Evolutionary conservation across 2,113 vertebrate species (phyloP).

Genomic region (Drymodes brunneopygia): DNA sequence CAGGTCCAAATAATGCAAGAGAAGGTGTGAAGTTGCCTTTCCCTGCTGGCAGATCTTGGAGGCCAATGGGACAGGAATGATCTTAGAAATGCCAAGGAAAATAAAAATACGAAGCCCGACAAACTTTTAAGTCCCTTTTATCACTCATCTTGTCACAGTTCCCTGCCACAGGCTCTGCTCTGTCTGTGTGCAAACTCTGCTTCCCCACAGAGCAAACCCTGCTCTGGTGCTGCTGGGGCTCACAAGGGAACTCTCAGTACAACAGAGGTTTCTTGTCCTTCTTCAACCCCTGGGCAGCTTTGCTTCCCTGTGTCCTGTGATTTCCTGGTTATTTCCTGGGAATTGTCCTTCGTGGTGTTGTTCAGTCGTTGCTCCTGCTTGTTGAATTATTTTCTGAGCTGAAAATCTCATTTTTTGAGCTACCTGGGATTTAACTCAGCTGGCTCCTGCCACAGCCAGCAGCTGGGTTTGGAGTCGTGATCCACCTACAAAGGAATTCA

Average conservation of each 20-base stretch:
- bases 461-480: neutral
- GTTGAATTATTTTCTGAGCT: neutral
- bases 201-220: neutral
- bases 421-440: neutral
- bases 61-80: neutral
- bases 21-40: neutral
- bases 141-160: neutral
- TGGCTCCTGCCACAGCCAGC: neutral
- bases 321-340: neutral
- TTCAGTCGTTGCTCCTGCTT: neutral
- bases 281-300: accelerated
- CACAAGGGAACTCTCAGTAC: neutral
- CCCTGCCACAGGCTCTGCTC: neutral
- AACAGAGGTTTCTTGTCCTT: neutral
- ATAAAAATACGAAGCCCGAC: neutral
- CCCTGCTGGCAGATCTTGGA: neutral
- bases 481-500: neutral
- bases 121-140: neutral
- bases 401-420: neutral
- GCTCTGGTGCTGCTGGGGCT: neutral
- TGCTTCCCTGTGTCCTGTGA: neutral
- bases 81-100: neutral
- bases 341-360: neutral
- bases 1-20: neutral
- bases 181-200: neutral